Evolutionary conservation across 2,113 vertebrate species (phyloP).

Genomic region (Camelus dromedarius): DNA sequence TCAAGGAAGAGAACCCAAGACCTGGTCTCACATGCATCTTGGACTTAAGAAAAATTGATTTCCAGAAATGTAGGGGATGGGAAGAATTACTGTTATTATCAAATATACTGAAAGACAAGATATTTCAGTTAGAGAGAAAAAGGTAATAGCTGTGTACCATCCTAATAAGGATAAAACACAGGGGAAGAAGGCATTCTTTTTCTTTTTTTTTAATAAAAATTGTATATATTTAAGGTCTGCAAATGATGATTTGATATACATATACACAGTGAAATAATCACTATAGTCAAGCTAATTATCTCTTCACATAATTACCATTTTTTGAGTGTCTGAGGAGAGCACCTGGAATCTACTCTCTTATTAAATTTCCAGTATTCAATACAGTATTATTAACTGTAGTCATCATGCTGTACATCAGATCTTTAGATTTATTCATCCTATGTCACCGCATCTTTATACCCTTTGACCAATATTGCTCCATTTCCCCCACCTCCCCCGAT

Average conservation of each 20-base stretch:
- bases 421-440: not conserved
- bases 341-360: not conserved
- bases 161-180: not conserved
- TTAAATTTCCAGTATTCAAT: not conserved
- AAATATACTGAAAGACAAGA: not conserved
- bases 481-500: not conserved
- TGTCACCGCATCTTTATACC: not conserved
- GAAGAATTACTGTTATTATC: not conserved
- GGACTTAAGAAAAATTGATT: not conserved
- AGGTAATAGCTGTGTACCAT: not conserved
- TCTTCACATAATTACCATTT: not conserved
- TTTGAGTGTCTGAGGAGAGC: not conserved
- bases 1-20: not conserved
- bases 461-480: not conserved
- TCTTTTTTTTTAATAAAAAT: not conserved
- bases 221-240: not conserved
- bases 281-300: not conserved
- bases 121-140: conserved; percentile 32
- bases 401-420: not conserved
- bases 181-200: not conserved
- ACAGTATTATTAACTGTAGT: not conserved
- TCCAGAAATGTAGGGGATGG: not conserved
- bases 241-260: not conserved
- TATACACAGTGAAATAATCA: not conserved
- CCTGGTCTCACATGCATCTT: not conserved